Evolutionary conservation across 2,888 invertebrate species (phyloP).

Genomic region (Leucoptera coffeella): DNA sequence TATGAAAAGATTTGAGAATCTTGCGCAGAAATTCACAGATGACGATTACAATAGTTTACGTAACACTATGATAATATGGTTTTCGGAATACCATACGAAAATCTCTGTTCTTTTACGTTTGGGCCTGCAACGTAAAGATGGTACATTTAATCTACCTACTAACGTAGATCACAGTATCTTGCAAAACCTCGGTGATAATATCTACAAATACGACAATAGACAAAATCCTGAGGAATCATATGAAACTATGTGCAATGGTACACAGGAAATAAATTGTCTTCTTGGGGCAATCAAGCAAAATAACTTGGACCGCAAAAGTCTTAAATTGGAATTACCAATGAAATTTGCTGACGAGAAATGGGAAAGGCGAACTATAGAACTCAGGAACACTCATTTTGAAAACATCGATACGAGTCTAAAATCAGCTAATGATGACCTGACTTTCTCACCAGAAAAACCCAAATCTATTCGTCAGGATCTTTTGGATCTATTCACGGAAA

Average conservation of each 20-base stretch:
- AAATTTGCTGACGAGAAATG: conserved; percentile 15
- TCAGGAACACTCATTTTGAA: conserved; percentile 23
- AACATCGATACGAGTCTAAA: conserved; percentile 23
- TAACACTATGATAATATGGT: conserved; percentile 64
- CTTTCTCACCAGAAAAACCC: conserved; percentile 22
- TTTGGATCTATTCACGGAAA: conserved; percentile 14
- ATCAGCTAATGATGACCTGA: conserved; percentile 22
- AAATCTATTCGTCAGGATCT: conserved; percentile 37
- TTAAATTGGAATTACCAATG: conserved; percentile 26
- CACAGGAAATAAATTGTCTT: conserved; percentile 35
- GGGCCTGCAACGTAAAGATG: conserved; percentile 76
- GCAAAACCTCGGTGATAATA: conserved; percentile 35
- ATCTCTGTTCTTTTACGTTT: conserved; percentile 79
- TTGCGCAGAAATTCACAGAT: conserved; percentile 49
- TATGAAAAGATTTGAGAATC: conserved; percentile 51
- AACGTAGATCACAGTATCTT: conserved; percentile 22
- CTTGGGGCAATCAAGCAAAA: conserved; percentile 24
- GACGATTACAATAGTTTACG: conserved; percentile 62
- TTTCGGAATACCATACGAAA: conserved; percentile 72
- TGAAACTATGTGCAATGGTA: conserved; percentile 20
- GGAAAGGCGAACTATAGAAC: too few species aligned
- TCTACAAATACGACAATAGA: conserved; percentile 34
- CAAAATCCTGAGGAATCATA: conserved; percentile 25
- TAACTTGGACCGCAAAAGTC: conserved; percentile 11
- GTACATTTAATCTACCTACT: conserved; percentile 55